Evolutionary conservation across 2,888 invertebrate species (phyloP).

Genomic region (Bombylius discolor): DNA sequence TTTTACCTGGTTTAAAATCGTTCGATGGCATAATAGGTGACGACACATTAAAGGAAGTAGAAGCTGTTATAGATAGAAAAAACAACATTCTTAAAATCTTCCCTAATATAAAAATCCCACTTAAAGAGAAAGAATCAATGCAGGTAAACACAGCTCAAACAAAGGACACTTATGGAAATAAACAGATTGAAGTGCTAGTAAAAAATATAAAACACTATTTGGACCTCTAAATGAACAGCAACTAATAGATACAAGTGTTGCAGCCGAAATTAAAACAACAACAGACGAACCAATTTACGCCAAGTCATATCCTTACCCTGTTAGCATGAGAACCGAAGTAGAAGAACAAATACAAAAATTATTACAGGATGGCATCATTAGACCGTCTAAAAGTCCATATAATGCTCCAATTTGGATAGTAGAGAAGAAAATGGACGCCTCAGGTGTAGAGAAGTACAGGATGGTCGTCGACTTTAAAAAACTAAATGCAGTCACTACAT

Average conservation of each 20-base stretch:
- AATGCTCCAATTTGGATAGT: constrained; percentile 20
- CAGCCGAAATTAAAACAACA: constrained; percentile 25
- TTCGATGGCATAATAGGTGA: constrained; percentile 6
- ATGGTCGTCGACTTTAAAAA: constrained; percentile 16
- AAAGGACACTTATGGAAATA: not conserved
- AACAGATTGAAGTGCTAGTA: not conserved
- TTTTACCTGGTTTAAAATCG: not conserved
- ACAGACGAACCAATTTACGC: constrained; percentile 20
- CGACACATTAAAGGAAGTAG: constrained; percentile 3
- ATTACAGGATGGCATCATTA: constrained; percentile 20
- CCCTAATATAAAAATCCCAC: constrained; percentile 4
- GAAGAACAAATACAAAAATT: constrained; percentile 23
- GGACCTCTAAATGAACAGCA: constrained; percentile 6
- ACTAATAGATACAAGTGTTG: constrained; percentile 11
- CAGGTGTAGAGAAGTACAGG: constrained; percentile 14
- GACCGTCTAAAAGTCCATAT: constrained; percentile 19
- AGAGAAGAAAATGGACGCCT: constrained; percentile 15
- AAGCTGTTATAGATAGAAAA: constrained; percentile 1
- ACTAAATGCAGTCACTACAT: constrained; percentile 14
- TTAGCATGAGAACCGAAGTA: constrained; percentile 24
- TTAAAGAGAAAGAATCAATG: constrained; percentile 2
- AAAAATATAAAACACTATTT: constrained; percentile 1
- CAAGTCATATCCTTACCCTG: constrained; percentile 27
- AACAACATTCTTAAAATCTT: not conserved
- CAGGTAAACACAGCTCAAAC: constrained; percentile 2